Evolutionary conservation across 2,113 vertebrate genomes (phyloP).

Genomic region (Hemicordylus capensis): DNA sequence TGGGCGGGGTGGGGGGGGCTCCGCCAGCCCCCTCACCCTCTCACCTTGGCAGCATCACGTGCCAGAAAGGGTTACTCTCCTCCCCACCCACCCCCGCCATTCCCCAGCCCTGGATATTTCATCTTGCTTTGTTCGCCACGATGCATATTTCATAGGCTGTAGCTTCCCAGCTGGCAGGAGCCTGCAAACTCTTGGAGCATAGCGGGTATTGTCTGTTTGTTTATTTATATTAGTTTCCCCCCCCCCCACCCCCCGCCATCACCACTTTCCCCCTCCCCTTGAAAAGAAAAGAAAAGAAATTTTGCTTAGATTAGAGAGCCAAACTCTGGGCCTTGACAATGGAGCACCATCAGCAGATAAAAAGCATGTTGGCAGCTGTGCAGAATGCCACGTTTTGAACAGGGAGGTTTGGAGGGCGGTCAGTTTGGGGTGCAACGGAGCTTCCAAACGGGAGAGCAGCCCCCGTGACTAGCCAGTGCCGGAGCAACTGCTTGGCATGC

Average conservation of each 20-base stretch:
- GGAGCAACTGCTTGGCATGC: too few species aligned
- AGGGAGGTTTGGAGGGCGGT: slow-evolving; percentile 31
- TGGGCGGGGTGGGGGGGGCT: too few species aligned
- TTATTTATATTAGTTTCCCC: slow-evolving; percentile 56
- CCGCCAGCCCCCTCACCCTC: background rate
- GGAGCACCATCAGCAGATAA: slow-evolving; percentile 53
- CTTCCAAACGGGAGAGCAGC: background rate
- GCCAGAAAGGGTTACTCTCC: slow-evolving; percentile 57
- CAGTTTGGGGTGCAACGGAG: slow-evolving; percentile 7
- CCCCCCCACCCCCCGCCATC: too few species aligned
- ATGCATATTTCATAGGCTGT: slow-evolving; percentile 64
- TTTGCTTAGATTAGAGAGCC: slow-evolving; percentile 26
- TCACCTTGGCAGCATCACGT: rapidly evolving
- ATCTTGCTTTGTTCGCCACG: slow-evolving; percentile 56
- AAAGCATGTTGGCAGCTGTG: slow-evolving; percentile 53
- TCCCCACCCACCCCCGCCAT: background rate
- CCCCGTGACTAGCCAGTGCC: background rate
- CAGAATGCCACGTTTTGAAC: background rate
- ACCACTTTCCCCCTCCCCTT: background rate
- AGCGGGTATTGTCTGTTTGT: slow-evolving; percentile 53
- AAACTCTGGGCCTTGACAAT: slow-evolving; percentile 29
- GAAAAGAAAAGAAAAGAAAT: slow-evolving; percentile 23
- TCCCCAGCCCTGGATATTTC: slow-evolving; percentile 7
- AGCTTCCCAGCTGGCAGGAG: slow-evolving; percentile 69
- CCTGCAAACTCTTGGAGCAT: slow-evolving; percentile 62